Base-by-base conservation (phyloP, 2,797 vertebrate genomes). In the Poecilia picta region DNA sequence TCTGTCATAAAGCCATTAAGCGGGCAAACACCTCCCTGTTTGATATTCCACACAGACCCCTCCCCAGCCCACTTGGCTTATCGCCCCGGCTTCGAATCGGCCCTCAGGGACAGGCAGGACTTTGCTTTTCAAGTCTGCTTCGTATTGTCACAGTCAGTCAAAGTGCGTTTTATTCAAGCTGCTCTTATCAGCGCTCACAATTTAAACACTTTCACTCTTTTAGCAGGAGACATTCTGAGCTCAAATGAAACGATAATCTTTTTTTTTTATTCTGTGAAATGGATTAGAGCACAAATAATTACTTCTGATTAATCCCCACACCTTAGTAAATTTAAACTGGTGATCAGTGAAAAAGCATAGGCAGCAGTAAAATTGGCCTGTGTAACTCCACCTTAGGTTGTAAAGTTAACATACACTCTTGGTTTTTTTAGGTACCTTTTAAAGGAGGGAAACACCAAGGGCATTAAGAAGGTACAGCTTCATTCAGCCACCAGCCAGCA, bases 191-290 rank as follows among this genome's bases (percentile, higher is more conserved):
- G 43, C 8, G 4, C 57, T 53, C 0, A 28, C 28, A 31, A 76
- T 83, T 74, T 72, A 74, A 75, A 62, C 77, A 36, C 59, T 72
- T 77, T 79, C n/a, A n/a, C 64, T 53, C 18, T 43, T 78, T 75
- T 0, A 16, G 18, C 78, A 78, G 41, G 36, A 79, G 31, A 70
- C 64, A 47, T 82, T 79, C 70, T 66, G 39, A 73, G 51, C 62
- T 75, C 73, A 31, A 1, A 70, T 62, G 33, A 80, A 33, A 83
- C 73, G 78, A n/a, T 28, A 6, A 51, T 18, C 5, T 83, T 70
- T 51, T 80, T 39, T 70, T 51, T 62, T 78, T 25, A 68, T 41
- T 36, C 64, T 2, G 64, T 25, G 8, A 41, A 3, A 68, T 68
- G 33, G 5, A 41, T 25, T 68, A 25, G 20, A 68, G 64, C 64